These are phyloP conservation scores for Natator depressus DNA, from an alignment of 2,113 vertebrate species.

Conservation along the genomic window DNA sequence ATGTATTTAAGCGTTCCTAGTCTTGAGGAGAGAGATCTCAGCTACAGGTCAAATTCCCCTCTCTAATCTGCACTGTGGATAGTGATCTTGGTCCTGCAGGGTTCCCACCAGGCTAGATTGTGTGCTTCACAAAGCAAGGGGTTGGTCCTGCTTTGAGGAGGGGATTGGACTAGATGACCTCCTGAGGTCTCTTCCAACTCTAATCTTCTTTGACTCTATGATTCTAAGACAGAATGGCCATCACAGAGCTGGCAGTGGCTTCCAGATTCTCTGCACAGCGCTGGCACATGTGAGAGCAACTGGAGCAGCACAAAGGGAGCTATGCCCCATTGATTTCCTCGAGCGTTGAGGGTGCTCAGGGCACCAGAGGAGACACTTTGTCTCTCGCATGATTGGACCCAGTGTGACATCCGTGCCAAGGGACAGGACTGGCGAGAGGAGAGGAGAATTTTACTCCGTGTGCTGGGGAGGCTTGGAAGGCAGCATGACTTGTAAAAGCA, in stretches of 20 bases:
- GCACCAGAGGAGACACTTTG: neutral
- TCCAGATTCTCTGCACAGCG: neutral
- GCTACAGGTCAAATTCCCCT: neutral
- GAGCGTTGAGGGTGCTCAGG: neutral
- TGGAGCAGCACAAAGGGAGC: neutral
- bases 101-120: neutral
- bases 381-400: accelerated
- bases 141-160: too few relatives aligned
- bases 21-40: neutral
- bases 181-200: too few relatives aligned
- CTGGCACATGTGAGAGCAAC: neutral
- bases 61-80: neutral
- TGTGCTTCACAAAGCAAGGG: neutral
- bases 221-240: accelerated
- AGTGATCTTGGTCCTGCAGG: accelerated
- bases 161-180: too few relatives aligned
- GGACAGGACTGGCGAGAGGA: accelerated
- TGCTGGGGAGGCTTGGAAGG: neutral
- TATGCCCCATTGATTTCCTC: neutral
- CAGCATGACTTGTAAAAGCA: neutral
- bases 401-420: neutral
- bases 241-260: neutral
- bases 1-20: neutral
- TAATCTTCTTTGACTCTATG: too few relatives aligned
- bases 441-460: neutral